A percentile compares a stretch with the other conserved stretches of the same genome.
Conservation (phyloP, 2,113 vertebrate species). For the Addax nasomaculatus region DNA sequence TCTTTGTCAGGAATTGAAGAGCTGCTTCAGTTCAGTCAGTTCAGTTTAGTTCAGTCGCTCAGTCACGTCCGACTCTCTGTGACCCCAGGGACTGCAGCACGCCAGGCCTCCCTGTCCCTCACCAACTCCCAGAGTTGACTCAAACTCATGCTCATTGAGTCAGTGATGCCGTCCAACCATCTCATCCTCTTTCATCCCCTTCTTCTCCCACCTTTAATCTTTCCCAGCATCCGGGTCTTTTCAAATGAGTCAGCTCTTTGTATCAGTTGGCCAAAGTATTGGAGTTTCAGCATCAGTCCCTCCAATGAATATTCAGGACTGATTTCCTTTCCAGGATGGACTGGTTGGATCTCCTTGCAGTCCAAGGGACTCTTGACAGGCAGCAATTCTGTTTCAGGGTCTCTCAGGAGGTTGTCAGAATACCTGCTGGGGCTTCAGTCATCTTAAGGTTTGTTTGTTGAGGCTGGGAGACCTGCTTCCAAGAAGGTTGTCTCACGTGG, state of each 20-base stretch:
- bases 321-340: neutral
- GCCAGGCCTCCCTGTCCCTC: neutral
- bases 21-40: neutral
- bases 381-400: neutral
- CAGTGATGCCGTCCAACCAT: neutral
- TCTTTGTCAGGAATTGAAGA: neutral
- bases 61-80: neutral
- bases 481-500: neutral
- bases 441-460: neutral
- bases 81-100: neutral
- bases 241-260: neutral
- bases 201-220: neutral
- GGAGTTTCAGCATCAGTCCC: neutral
- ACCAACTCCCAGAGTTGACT: neutral
- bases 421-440: neutral
- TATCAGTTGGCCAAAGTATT: neutral
- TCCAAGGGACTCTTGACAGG: neutral
- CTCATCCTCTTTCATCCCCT: neutral
- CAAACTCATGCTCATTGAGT: neutral
- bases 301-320: neutral
- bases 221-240: neutral
- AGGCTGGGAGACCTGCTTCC: neutral
- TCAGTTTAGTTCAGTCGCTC: neutral
- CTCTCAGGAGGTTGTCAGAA: neutral
- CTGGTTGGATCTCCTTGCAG: neutral